Base-by-base conservation (phyloP, 2,797 vertebrate genomes). In the Bufotes viridis region DNA sequence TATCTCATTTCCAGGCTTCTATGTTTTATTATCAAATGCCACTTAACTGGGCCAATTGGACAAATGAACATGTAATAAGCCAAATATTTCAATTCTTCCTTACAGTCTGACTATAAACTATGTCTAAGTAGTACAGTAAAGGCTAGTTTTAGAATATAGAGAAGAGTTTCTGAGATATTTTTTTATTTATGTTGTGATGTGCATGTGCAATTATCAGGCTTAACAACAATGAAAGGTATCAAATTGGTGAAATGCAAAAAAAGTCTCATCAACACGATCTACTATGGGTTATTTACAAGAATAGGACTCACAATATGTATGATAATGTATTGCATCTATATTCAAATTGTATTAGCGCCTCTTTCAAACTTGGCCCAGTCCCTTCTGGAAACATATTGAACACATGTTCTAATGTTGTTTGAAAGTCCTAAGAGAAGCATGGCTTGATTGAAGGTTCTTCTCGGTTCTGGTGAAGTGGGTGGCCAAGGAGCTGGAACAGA, bases 401-500 rank as follows among this genome's bases (percentile, higher is more conserved):
- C 91, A 93, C 91, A 91, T 93, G 92, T 92, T 93, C 81, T 90
- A 91, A 85, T 92, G 90, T 88, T 92, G 84, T 93, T 91, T 51
- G 90, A 92, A 92, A 91, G 91, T 90, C 91, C 90, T n/a, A 0
- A 18, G 91, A 93, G 93, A 93, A 90, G 82, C 90, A 90, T 84
- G 87, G 92, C 93, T 91, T 96, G 92, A 93, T 87, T 91, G 93
- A 93, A 93, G 93, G 90, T 91, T 91, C 42, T 42, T 42, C 91
- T 93, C 90, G 76, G 92, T 91, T 92, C 86, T 87, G 81, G 91
- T 92, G 90, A 92, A 93, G 92, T 94, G 94, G 93, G 94, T 93
- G 93, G 95, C 91, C 94, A 90, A 88, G 92, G 91, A 91, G 92
- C 94, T 94, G 93, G 93, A 93, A 93, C 90, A 92, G 92, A 89